Conservation (phyloP, 2,797 vertebrate species). For the Pangasius sanitwongsei region DNA sequence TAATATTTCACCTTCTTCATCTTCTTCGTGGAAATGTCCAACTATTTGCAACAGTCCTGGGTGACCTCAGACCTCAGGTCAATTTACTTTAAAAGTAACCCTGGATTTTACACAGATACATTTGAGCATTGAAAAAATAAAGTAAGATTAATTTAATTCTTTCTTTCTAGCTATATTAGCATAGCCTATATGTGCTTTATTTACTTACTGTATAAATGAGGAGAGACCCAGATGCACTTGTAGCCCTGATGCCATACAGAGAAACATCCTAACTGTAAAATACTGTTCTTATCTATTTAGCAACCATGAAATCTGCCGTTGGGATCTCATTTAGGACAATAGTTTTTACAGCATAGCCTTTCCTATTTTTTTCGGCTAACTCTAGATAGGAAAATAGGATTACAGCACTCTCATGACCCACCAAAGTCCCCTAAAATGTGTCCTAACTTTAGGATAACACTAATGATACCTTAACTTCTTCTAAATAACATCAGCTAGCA, state of each 20-base stretch:
- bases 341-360: neutral
- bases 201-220: neutral
- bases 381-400: neutral
- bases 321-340: neutral
- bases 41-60: neutral
- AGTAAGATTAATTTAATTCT: neutral
- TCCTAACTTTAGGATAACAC: too few relatives aligned
- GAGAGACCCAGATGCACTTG: neutral
- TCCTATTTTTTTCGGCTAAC: neutral
- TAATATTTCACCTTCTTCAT: constrained; percentile 18
- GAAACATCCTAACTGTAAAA: neutral
- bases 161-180: neutral
- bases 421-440: neutral
- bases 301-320: neutral
- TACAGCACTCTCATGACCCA: neutral
- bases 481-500: neutral
- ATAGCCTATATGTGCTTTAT: constrained; percentile 19
- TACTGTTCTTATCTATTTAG: neutral
- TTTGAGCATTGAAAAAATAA: neutral
- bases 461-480: too few relatives aligned
- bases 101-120: neutral
- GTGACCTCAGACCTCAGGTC: neutral
- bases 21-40: neutral
- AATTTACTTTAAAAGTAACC: neutral
- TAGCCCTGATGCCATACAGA: neutral